A percentile compares a stretch with the other conserved stretches of the same genome.
Conservation (phyloP, 2,113 vertebrate species). For the Microtus richardsoni region DNA sequence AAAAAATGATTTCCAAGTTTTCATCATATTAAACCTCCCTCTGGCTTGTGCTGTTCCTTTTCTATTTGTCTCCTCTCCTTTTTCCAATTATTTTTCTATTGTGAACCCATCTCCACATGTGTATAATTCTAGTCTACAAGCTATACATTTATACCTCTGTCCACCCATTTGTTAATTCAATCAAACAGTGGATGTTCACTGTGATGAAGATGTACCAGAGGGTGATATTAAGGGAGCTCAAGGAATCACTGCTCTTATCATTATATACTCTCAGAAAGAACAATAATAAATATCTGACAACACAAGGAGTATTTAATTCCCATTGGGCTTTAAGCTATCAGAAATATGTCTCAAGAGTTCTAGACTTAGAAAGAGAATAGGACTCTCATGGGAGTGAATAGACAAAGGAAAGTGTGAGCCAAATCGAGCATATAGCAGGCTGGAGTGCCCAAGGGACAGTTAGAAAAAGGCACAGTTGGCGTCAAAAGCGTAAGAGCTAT, state of each 20-base stretch:
- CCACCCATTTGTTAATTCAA: background rate
- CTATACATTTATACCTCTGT: background rate
- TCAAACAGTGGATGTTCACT: background rate
- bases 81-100: background rate
- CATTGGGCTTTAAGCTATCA: background rate
- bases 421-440: too few relatives aligned
- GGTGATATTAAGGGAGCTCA: background rate
- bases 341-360: background rate
- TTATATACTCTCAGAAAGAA: background rate
- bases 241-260: background rate
- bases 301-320: background rate
- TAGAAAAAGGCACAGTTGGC: too few relatives aligned
- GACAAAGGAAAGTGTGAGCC: background rate
- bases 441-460: too few relatives aligned
- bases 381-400: background rate
- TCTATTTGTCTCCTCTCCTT: background rate
- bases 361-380: background rate
- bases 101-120: background rate
- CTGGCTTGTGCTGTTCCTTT: background rate
- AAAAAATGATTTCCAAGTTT: background rate
- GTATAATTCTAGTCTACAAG: background rate
- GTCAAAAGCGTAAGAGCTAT: too few relatives aligned
- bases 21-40: background rate
- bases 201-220: accelerated
- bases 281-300: background rate